Evolutionary conservation across 2,797 vertebrate species (phyloP), one percentile per base, ranked within the genome.

Genomic region (Megalops cyprinoides): DNA sequence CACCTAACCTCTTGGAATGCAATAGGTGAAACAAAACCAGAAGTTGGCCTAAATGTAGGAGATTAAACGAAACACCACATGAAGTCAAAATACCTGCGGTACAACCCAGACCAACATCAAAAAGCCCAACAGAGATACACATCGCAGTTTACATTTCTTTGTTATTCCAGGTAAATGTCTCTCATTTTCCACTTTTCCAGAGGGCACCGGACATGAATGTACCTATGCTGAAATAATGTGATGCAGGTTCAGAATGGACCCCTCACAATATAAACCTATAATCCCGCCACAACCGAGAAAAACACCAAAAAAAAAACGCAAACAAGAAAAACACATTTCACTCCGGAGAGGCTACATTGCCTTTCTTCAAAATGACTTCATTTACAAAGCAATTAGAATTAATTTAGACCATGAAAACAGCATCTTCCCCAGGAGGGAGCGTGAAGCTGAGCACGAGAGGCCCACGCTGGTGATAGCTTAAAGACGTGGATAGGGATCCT

Each of bases 1-100:
- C 44, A 74, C 44, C 73, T n/a, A 74, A 42, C 73, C 74, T 46
- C 49, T 51, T 75, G 49, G 74, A 75, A 49, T 8, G 42, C 9
- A 51, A 75, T 25, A 75, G n/a, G 23, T 23, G 46, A 34, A 75
- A 75, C 69, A 42, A 42, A 73, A 73, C 4, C 10, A 2, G 28
- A 12, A 15, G 74, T 15, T 23, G 49, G 46, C 53, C 53, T 20
- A n/a, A 56, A 56, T 56, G 23, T 20, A 4, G 28, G 15, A 76
- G 31, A 23, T 37, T 15, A 55, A 56, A 76, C 18, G 18, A 76
- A 37, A 9, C 44, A 18, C 12, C 34, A 31, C 23, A 74, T 3
- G 75, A 53, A 2, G 14, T 7, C 10, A 1, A 75, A 49, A 18
- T 67, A n/a, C 62, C 62, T 67, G 25, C 74, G 20, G 28, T 53